These are phyloP conservation scores for Caranx ignobilis DNA, from an alignment of 2,113 vertebrate species.

Conservation along the genomic window DNA sequence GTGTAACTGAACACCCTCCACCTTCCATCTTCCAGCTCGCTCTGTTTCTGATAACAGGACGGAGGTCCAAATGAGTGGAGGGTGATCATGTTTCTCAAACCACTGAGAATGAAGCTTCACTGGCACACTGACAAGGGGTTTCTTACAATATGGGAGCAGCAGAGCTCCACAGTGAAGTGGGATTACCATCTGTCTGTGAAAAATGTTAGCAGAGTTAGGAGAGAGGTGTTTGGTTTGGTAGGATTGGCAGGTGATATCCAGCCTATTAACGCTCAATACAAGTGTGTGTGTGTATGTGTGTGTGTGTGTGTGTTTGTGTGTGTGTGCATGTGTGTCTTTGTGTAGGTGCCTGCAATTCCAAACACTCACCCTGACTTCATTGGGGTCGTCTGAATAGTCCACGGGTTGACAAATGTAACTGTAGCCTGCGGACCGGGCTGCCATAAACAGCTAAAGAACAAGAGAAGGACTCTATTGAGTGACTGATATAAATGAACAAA, in stretches of 20 bases:
- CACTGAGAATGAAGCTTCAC: not conserved
- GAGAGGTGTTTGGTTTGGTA: not conserved
- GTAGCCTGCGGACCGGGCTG: slow-evolving; percentile 93
- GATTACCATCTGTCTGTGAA: not conserved
- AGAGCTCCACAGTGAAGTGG: not conserved
- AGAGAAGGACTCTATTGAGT: slow-evolving; percentile 9
- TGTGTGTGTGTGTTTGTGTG: not conserved
- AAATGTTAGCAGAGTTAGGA: not conserved
- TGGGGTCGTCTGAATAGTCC: slow-evolving; percentile 95
- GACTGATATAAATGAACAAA: not conserved
- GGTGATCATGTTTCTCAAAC: slow-evolving; percentile 62
- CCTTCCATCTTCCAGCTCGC: not conserved
- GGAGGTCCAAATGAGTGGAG: slow-evolving; percentile 16
- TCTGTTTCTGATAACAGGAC: slow-evolving; percentile 38
- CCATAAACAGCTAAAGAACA: slow-evolving; percentile 90
- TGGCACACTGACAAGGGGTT: not conserved
- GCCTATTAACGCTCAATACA: too few species aligned
- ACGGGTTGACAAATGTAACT: slow-evolving; percentile 98
- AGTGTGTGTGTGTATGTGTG: not conserved
- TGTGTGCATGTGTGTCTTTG: not conserved
- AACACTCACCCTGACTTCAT: slow-evolving; percentile 98
- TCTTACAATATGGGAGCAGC: slow-evolving; percentile 1
- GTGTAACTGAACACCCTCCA: slow-evolving; percentile 62
- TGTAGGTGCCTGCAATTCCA: not conserved
- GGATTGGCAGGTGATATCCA: too few species aligned